Percentiles rank a stretch among this genome's conserved stretches.
Evolutionary conservation across 2,888 invertebrate species (phyloP).

Genomic region (Heteropelma amictum): DNA sequence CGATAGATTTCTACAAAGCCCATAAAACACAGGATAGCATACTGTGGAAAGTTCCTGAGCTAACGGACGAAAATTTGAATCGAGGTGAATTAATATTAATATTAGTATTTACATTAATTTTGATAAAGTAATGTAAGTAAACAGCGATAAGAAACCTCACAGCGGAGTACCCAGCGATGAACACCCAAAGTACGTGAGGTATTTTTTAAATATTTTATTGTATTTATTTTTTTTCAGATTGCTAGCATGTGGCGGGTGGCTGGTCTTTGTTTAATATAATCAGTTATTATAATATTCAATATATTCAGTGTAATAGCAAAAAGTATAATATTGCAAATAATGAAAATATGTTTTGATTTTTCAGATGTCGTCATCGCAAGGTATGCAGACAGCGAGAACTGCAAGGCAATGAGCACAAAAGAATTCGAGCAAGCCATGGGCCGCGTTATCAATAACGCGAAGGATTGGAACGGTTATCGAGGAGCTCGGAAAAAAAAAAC

Average conservation of each 20-base stretch:
- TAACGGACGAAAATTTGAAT: neutral
- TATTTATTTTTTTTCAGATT: too few relatives aligned
- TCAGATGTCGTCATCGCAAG: neutral
- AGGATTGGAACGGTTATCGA: slow-evolving; percentile 12
- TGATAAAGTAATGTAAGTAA: too few relatives aligned
- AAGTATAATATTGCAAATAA: neutral
- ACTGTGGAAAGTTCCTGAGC: neutral
- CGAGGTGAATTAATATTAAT: neutral
- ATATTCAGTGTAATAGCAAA: neutral
- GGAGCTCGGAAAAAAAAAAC: neutral
- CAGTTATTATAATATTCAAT: too few relatives aligned
- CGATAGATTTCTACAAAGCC: neutral
- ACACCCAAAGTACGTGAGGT: too few relatives aligned
- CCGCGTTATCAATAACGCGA: neutral
- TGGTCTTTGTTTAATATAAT: too few relatives aligned
- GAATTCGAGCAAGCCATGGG: slow-evolving; percentile 2
- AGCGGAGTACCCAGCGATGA: too few relatives aligned
- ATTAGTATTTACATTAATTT: too few relatives aligned
- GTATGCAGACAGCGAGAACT: neutral
- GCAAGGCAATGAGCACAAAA: neutral
- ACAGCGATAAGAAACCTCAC: too few relatives aligned
- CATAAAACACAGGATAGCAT: neutral
- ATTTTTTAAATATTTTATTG: too few relatives aligned
- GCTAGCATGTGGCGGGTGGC: too few relatives aligned
- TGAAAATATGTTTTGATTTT: neutral